Percentiles rank a stretch among this genome's conserved stretches.
Evolutionary conservation across 1,140 invertebrate species (phyloP).

Genomic region (Drosophila subobscura): DNA sequence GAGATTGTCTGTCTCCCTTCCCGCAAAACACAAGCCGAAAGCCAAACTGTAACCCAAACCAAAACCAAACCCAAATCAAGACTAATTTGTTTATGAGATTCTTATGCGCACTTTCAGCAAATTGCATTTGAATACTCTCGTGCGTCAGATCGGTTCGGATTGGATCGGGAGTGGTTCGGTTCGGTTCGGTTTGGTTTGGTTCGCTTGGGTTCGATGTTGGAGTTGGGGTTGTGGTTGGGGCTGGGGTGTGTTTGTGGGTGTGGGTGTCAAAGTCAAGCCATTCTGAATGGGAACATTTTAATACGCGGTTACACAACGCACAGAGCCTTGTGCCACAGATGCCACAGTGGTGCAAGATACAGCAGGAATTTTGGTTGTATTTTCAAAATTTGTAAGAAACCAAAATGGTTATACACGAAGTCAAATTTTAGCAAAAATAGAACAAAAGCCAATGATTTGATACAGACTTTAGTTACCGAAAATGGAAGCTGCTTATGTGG

Average conservation of each 20-base stretch:
- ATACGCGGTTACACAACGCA: constrained; percentile 15
- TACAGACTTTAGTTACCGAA: too few species aligned
- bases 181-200: background rate
- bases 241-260: background rate
- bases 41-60: background rate
- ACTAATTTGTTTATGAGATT: constrained; percentile 52
- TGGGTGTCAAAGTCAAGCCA: constrained; percentile 51
- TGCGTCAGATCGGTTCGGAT: constrained; percentile 2
- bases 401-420: too few species aligned
- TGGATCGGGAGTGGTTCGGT: background rate
- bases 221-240: background rate
- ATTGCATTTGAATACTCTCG: constrained; percentile 64
- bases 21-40: background rate
- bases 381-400: background rate
- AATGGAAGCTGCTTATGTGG: too few species aligned
- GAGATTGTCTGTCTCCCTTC: background rate
- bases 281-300: constrained; percentile 34
- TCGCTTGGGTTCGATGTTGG: background rate
- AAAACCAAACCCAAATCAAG: constrained; percentile 11
- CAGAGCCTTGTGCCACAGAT: background rate
- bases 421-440: too few species aligned
- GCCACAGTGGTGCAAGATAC: too few species aligned
- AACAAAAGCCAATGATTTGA: too few species aligned
- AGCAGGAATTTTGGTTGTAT: too few species aligned
- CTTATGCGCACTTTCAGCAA: constrained; percentile 66